A percentile compares a stretch with the other conserved stretches of the same genome.
phyloP scores from a whole-genome alignment of 1,140 invertebrate species.

The Plectus sambesii region DNA sequence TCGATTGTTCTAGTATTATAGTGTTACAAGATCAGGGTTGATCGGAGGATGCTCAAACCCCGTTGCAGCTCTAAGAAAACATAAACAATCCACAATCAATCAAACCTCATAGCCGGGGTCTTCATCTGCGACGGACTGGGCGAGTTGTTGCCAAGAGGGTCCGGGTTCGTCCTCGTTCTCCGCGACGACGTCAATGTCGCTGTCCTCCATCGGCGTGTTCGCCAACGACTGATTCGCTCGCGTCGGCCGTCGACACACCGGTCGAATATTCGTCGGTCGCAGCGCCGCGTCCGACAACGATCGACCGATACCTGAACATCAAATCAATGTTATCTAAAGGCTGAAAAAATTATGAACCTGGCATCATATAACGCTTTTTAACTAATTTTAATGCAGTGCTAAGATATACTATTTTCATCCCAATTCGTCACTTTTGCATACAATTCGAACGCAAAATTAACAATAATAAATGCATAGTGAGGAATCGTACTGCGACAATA shows the following conservation, averaged over 20 bases:
- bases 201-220: background rate
- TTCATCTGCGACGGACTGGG: conserved; percentile 18
- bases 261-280: conserved; percentile 8
- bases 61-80: too few species aligned
- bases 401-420: conserved; percentile 7
- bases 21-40: too few species aligned
- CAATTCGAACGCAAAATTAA: too few species aligned
- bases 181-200: background rate
- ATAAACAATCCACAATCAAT: too few species aligned
- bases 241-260: background rate
- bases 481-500: too few species aligned
- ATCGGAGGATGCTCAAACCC: too few species aligned
- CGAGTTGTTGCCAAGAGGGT: conserved; percentile 21
- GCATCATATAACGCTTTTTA: too few species aligned
- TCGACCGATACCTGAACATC: conserved; percentile 13
- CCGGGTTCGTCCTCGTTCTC: conserved; percentile 12
- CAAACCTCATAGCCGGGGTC: conserved; percentile 27
- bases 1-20: too few species aligned
- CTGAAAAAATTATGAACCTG: too few species aligned
- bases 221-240: conserved; percentile 9
- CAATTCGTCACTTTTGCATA: conserved; percentile 6
- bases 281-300: conserved; percentile 33
- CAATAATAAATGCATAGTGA: too few species aligned
- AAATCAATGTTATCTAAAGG: too few species aligned
- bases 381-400: conserved; percentile 9